Evolutionary conservation across 1,140 invertebrate genomes (phyloP), one percentile per base, ranked within the genome.

Genomic region (Berghia stephanieae): DNA sequence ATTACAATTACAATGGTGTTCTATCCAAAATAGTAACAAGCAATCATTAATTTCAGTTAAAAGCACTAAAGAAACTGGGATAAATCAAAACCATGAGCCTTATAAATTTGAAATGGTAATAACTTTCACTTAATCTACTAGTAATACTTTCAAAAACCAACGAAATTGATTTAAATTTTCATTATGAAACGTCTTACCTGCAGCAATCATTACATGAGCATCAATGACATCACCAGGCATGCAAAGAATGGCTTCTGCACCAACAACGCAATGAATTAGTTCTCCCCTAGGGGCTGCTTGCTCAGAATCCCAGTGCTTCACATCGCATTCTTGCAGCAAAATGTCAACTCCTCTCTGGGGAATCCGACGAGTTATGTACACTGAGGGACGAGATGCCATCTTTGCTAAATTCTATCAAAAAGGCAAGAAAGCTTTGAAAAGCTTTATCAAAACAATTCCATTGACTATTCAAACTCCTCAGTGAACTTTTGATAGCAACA

Each of bases 181-280:
- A 5, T 31, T 43, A 76, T 44, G 36, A 66, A 57, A 42, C 16
- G 49, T 78, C 84, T 88, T 82, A 92, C 92, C 92, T 73, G 92
- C 92, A 74, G 89, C 86, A 69, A 94, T 91, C 24, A 97, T 83
- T 10, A 96, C 83, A 82, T 95, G 93, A 5, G 92, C 88, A 86
- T 97, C 94, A 84, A 98, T 95, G 88, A 93, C 94, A 84, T 97
- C 96, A 8, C 93, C 93, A 1, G 96, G 88, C 67, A 94, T 90
- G 87, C 96, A 98, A 83, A 93, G 95, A 0, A 98, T 86, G 0
- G 91, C 96, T 86, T 95, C 91, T 44, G 93, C 93, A 72, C 94
- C 94, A 67, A 88, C 83, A 16, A 98, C 90, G 83, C 92, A 92
- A 83, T 93, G 91, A 2, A 96, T 78, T 10, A 98, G 89, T 79